Percentiles rank a stretch among this genome's conserved stretches.
Conservation (phyloP, 2,113 vertebrate genomes). For the Malaclemys terrapin region DNA sequence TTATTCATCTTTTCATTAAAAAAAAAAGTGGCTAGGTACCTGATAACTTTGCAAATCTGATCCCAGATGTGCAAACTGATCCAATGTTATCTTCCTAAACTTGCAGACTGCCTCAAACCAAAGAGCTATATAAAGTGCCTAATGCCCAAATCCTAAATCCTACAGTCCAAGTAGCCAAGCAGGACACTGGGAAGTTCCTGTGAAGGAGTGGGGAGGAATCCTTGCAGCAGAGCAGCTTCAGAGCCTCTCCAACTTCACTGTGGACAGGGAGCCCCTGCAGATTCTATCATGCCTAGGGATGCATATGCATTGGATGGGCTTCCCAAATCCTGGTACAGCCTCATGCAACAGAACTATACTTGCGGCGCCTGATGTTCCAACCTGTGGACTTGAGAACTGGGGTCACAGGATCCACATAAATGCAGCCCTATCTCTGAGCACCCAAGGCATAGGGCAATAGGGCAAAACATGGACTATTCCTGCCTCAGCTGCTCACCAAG, state of each 20-base stretch:
- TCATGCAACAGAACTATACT: not conserved
- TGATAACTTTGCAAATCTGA: accelerated
- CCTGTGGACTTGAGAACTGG: not conserved
- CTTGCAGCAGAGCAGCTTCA: not conserved
- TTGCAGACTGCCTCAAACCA: not conserved
- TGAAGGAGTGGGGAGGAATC: accelerated
- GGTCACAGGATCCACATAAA: accelerated
- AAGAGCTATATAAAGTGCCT: not conserved
- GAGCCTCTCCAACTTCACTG: not conserved
- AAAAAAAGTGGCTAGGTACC: not conserved
- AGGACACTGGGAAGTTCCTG: not conserved
- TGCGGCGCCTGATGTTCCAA: not conserved
- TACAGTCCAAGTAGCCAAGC: not conserved
- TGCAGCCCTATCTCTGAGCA: not conserved
- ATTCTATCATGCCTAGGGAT: not conserved
- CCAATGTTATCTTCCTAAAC: not conserved
- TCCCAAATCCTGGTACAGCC: not conserved
- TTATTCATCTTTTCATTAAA: not conserved
- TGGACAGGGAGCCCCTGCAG: not conserved
- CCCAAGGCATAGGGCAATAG: accelerated
- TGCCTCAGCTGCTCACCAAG: not conserved
- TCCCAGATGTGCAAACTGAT: not conserved
- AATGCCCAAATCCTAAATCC: accelerated
- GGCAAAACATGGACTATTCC: not conserved
- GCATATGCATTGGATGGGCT: not conserved